These are phyloP conservation scores for Rhynchotus rufescens DNA, from an alignment of 2,797 vertebrate genomes.

Conservation along the genomic window DNA sequence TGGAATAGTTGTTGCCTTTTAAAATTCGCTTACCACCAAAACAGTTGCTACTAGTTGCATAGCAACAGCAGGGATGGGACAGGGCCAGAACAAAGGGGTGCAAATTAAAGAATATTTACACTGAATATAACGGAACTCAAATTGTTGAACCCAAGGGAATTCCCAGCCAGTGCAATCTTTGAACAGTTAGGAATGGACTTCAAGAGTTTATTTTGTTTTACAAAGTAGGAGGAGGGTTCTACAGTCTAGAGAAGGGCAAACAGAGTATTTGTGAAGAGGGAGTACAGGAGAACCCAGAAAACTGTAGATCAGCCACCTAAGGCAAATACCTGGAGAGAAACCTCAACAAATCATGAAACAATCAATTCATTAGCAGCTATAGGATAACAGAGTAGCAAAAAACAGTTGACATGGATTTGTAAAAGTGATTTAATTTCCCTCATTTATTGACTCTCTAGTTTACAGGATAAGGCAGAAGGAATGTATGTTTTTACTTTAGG, in stretches of 20 bases:
- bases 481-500: conserved; percentile 47
- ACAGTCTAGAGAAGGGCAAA: neutral
- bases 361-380: conserved; percentile 41
- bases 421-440: conserved; percentile 53
- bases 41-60: neutral
- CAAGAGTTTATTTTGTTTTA: neutral
- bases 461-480: conserved; percentile 41
- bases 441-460: conserved; percentile 52
- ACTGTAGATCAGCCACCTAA: neutral
- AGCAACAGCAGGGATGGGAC: neutral
- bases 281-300: neutral
- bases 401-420: conserved; percentile 60
- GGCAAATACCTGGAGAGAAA: conserved; percentile 5
- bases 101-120: neutral
- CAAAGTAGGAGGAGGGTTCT: neutral
- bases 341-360: conserved; percentile 47
- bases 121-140: neutral
- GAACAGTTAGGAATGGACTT: neutral
- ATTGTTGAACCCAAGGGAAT: neutral
- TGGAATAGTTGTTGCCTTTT: neutral
- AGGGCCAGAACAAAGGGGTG: neutral
- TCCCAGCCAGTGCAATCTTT: neutral
- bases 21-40: neutral
- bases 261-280: neutral
- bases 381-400: conserved; percentile 51